Evolutionary conservation across 2,797 vertebrate genomes (phyloP), one percentile per base, ranked within the genome.

Genomic region (Parauchenoglanis ngamensis): DNA sequence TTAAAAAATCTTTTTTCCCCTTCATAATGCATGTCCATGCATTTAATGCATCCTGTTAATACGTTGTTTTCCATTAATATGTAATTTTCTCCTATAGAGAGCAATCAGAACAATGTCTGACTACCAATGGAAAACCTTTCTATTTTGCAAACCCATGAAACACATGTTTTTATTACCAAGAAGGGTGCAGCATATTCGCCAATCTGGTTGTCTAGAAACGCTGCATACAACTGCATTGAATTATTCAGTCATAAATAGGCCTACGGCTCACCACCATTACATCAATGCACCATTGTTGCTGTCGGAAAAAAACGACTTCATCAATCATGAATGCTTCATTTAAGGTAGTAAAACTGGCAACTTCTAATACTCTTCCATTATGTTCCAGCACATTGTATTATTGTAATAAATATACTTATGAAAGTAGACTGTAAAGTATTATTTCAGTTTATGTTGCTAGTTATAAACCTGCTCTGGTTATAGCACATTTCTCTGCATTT

Each of bases 201-300:
- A 52, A 79, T 35, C 54, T 72, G 40, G n/a, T 25, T 73, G 54
- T 72, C 40, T 85, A 84, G 75, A 78, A 85, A 61, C 54, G 13
- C 65, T 61, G 52, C 35, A 68, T 78, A n/a, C 31, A 46, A 76
- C 70, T 65, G 61, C 81, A 84, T n/a, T 84, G 63, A 87, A 77
- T 87, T 84, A 84, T 84, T 87, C 73, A 46, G 75, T 49, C 65
- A 87, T 44, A 87, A 80, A 85, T 61, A 79, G 87, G 75, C 75
- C 75, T 40, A 61, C 63, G 65, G 67, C 86, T 87, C 54, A 56
- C 73, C 75, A 79, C 21, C 63, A 52, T 87, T 72, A 84, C 75
- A 87, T 79, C 75, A 59, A 56, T 31, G 73, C 67, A 65, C 21
- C 70, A 77, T 44, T 57, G 46, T 25, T 31, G 81, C 81, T 77